A percentile compares a stretch with the other conserved stretches of the same genome.
Evolutionary conservation across 2,113 vertebrate species (phyloP).

Genomic region (Tricholaema leucomelas): DNA sequence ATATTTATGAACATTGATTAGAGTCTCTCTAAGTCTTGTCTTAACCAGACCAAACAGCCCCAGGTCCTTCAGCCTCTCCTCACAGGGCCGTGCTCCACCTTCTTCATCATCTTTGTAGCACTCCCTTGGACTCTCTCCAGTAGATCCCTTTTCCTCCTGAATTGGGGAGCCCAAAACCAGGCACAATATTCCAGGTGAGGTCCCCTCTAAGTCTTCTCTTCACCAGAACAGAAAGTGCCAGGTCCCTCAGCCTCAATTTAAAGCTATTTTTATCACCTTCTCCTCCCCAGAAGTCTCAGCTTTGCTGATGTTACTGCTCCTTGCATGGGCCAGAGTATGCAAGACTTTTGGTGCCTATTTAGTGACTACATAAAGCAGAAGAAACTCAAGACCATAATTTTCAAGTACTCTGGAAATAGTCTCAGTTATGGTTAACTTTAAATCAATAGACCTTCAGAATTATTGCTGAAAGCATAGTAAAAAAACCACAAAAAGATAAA

Average conservation of each 20-base stretch:
- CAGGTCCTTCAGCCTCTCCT: too few species aligned
- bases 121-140: too few species aligned
- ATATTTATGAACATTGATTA: too few species aligned
- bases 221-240: too few species aligned
- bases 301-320: neutral
- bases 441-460: neutral
- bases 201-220: too few species aligned
- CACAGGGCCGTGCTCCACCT: too few species aligned
- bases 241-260: neutral
- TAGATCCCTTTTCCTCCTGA: too few species aligned
- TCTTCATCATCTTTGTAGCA: too few species aligned
- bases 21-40: too few species aligned
- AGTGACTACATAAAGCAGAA: neutral
- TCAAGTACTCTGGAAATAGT: neutral
- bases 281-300: neutral
- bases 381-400: neutral
- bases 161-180: too few species aligned
- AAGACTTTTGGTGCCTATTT: neutral
- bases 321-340: neutral
- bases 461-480: neutral
- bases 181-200: too few species aligned
- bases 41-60: too few species aligned
- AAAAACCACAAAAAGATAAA: neutral
- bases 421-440: neutral
- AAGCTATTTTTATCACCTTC: neutral